Percentiles rank a stretch among this genome's conserved stretches.
These are phyloP conservation scores for Bembecia ichneumoniformis DNA, from an alignment of 2,888 invertebrate species.

Conservation along the genomic window DNA sequence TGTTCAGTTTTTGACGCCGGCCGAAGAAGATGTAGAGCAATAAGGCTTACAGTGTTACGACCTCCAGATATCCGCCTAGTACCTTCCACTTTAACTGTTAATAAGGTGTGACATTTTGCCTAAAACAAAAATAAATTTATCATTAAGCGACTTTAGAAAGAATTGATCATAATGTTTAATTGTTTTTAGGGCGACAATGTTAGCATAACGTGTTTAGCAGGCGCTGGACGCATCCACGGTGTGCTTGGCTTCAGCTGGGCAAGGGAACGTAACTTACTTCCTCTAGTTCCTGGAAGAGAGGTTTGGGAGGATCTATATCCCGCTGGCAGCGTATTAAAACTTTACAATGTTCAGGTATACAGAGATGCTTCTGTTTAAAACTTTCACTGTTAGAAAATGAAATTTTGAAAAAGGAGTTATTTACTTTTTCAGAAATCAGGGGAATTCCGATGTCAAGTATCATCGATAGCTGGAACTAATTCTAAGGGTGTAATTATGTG, in stretches of 20 bases:
- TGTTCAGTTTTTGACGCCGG: conserved; percentile 82
- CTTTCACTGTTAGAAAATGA: too few species aligned
- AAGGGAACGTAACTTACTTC: conserved; percentile 81
- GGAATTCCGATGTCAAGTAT: conserved; percentile 82
- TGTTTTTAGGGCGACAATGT: conserved; percentile 75
- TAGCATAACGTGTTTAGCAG: conserved; percentile 79
- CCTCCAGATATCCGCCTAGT: conserved; percentile 78
- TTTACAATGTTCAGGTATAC: conserved; percentile 81
- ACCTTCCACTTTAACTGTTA: conserved; percentile 79
- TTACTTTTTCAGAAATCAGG: conserved; percentile 76
- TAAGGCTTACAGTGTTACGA: conserved; percentile 72
- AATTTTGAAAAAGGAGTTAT: too few species aligned
- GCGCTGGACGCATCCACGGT: conserved; percentile 74
- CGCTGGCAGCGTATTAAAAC: conserved; percentile 85
- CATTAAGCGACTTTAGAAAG: too few species aligned
- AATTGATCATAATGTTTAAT: too few species aligned
- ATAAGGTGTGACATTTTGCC: conserved; percentile 66
- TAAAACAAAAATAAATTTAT: too few species aligned
- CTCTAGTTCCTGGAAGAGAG: conserved; percentile 80
- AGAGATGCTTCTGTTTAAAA: not conserved
- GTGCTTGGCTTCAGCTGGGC: conserved; percentile 88
- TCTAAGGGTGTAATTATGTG: conserved; percentile 74
- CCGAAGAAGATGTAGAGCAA: conserved; percentile 77
- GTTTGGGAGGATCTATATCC: conserved; percentile 90
- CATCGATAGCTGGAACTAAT: conserved; percentile 62